Base-by-base conservation (phyloP, 2,888 invertebrate genomes). In the Acanthosepion esculentum region DNA sequence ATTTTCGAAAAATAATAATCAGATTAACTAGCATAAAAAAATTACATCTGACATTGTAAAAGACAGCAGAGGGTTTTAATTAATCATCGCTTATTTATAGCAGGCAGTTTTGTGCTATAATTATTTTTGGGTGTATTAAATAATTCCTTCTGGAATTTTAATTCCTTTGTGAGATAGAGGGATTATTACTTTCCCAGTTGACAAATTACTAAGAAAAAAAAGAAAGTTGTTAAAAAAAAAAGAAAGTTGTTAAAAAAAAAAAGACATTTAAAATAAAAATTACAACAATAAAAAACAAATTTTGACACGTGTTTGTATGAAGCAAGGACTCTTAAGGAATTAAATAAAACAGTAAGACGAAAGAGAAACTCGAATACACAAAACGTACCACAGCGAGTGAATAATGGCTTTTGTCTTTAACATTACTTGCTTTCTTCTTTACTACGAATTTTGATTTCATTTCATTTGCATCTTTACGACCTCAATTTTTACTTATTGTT, bases 51-150 rank as follows among this genome's bases (percentile, higher is more conserved):
- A 59, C 59, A 59, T n/a, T n/a, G 0, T n/a, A 78, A 78, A 78
- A 78, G 78, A n/a, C n/a, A 10, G 15, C n/a, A n/a, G 20, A 59
- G 59, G 59, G 23, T 78, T 78, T n/a, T n/a, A 78, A 78, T 78
- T 78, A 78, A 78, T n/a, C 12, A 78, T 29, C 29, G 29, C 2
- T n/a, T 78, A 78, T 78, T 78, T 29, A 78, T 78, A 78, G 78
- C 29, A 78, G 1, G 3, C n/a, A 78, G 10, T n/a, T 33, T 18
- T 7, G n/a, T 33, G 78, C n/a, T 78, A n/a, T 15, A 78, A 78
- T n/a, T 78, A 78, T 78, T 78, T 78, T 78, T n/a, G 78, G 78
- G 78, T 78, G 78, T n/a, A 78, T 78, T n/a, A 78, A n/a, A 78
- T 33, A 78, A n/a, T 15, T 15, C n/a, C 78, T 33, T 78, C n/a